phyloP scores from a whole-genome alignment of 2,888 invertebrate species.

The Epicampocera succincta region DNA sequence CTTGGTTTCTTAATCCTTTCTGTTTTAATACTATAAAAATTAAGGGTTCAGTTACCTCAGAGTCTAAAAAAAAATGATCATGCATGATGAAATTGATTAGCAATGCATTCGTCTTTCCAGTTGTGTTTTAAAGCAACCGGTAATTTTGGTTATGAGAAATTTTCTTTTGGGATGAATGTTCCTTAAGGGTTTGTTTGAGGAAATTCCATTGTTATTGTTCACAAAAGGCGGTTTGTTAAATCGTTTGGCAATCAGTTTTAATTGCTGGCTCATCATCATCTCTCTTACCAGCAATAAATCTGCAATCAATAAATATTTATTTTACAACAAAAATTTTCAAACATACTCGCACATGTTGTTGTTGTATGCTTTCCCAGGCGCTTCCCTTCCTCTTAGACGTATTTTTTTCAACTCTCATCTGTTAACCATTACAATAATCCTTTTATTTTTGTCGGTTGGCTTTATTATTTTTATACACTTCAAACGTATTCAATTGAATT shows the following conservation, averaged over 20 bases:
- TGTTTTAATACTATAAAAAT: conserved; percentile 26
- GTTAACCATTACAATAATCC: conserved; percentile 65
- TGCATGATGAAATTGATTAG: conserved; percentile 64
- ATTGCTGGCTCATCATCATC: conserved; percentile 64
- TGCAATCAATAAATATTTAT: conserved; percentile 68
- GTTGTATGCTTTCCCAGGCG: conserved; percentile 19
- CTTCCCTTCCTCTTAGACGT: conserved; percentile 6
- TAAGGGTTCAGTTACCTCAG: conserved; percentile 53
- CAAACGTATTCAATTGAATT: conserved; percentile 39
- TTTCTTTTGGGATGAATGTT: conserved; percentile 21
- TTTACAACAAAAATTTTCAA: conserved; percentile 24
- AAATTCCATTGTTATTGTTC: conserved; percentile 39
- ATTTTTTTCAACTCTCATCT: conserved; percentile 38
- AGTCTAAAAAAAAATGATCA: background rate
- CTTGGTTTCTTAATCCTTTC: conserved; percentile 19
- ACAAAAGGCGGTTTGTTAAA: conserved; percentile 67
- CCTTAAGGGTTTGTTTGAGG: conserved; percentile 37
- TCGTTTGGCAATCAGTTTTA: conserved; percentile 69
- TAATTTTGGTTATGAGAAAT: conserved; percentile 48
- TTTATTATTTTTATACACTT: conserved; percentile 27
- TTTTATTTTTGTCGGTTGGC: conserved; percentile 29
- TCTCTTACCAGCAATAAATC: conserved; percentile 57
- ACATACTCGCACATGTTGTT: background rate
- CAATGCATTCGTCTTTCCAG: conserved; percentile 40
- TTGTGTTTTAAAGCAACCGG: conserved; percentile 12